These are phyloP conservation scores for Dynastes grantii DNA, from an alignment of 2,888 invertebrate species.

Conservation along the genomic window DNA sequence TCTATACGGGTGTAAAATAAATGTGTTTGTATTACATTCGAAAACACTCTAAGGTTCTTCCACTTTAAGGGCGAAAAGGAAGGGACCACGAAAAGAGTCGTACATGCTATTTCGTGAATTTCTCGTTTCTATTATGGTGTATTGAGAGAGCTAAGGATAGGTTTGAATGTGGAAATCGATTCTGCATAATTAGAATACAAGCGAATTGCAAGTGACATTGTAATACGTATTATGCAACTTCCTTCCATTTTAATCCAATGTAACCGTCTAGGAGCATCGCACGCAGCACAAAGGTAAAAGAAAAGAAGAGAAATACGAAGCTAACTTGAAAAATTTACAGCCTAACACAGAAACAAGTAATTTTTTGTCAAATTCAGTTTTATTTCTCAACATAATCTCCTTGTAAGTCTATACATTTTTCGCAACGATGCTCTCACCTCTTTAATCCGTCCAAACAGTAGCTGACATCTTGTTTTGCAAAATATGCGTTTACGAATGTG, in stretches of 20 bases:
- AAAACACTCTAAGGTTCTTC: conserved; percentile 17
- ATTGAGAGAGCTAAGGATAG: not conserved
- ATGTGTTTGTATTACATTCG: conserved; percentile 42
- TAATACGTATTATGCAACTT: not conserved
- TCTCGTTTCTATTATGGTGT: not conserved
- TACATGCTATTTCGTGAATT: conserved; percentile 4
- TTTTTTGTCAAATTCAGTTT: too few species aligned
- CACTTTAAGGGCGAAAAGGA: not conserved
- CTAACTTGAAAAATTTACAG: too few species aligned
- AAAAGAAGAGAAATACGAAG: too few species aligned
- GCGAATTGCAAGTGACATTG: not conserved
- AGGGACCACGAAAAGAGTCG: conserved; percentile 3
- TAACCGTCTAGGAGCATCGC: not conserved
- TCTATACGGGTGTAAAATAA: conserved; percentile 32
- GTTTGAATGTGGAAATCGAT: not conserved
- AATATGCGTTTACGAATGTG: too few species aligned
- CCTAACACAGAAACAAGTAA: too few species aligned
- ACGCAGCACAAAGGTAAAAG: too few species aligned
- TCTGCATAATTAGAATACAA: conserved; percentile 23
- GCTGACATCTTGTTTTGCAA: too few species aligned
- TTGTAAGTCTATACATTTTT: too few species aligned
- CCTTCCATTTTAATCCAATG: not conserved
- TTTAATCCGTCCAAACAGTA: too few species aligned
- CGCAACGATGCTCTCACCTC: too few species aligned
- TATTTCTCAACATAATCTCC: too few species aligned